A percentile compares a stretch with the other conserved stretches of the same genome.
These are phyloP conservation scores for Hippocampus guttulatus DNA, from an alignment of 2,113 vertebrate species.

Conservation along the genomic window DNA sequence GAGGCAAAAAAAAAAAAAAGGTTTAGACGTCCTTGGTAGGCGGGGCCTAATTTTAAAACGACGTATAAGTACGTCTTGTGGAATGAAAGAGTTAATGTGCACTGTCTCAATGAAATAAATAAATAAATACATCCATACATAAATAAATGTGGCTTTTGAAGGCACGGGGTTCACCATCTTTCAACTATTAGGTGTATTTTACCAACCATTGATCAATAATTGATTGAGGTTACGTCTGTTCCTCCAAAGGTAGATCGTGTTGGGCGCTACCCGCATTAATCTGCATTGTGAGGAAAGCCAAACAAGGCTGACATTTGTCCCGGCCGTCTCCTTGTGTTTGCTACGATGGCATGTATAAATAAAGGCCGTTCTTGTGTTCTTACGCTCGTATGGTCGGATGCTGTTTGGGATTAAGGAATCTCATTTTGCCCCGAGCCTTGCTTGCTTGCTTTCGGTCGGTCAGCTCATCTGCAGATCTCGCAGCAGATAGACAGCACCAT, in stretches of 20 bases:
- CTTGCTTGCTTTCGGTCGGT: slow-evolving; percentile 66
- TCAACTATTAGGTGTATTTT: not conserved
- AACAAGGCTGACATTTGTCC: slow-evolving; percentile 65
- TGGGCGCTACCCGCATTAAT: slow-evolving; percentile 35
- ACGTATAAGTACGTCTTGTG: too few species aligned
- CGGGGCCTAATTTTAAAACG: too few species aligned
- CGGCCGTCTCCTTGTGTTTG: slow-evolving; percentile 60
- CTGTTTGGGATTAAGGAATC: slow-evolving; percentile 68
- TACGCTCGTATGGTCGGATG: slow-evolving; percentile 48
- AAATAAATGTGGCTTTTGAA: too few species aligned
- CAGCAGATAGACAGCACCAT: slow-evolving; percentile 51
- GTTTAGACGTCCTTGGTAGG: too few species aligned
- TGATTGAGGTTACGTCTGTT: slow-evolving; percentile 9
- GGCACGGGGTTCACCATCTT: too few species aligned
- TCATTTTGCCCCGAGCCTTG: slow-evolving; percentile 63
- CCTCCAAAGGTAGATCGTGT: not conserved
- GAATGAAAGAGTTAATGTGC: too few species aligned
- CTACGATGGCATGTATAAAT: slow-evolving; percentile 63
- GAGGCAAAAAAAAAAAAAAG: too few species aligned
- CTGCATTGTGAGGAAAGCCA: slow-evolving; percentile 61
- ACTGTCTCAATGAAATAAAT: too few species aligned
- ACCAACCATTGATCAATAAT: slow-evolving; percentile 40
- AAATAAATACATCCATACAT: too few species aligned
- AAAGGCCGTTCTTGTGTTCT: slow-evolving; percentile 56
- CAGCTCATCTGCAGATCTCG: slow-evolving; percentile 67